These are phyloP conservation scores for Papilio xuthus DNA, from an alignment of 1,140 invertebrate genomes.

Conservation along the genomic window DNA sequence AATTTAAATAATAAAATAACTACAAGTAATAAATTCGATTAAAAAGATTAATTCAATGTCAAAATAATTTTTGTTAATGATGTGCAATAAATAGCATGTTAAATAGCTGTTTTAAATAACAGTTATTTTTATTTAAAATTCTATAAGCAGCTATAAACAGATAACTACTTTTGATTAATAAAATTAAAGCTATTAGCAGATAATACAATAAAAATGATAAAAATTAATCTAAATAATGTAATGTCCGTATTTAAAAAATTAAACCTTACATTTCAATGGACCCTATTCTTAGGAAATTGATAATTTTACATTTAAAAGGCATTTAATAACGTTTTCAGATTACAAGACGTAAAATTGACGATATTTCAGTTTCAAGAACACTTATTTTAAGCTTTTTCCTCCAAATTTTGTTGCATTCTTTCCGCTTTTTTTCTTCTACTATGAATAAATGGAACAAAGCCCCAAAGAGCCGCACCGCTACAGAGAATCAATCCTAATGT, in stretches of 20 bases:
- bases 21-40: constrained; percentile 1
- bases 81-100: neutral
- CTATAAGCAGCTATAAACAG: neutral
- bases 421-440: constrained; percentile 69
- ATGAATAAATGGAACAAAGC: constrained; percentile 86
- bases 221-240: neutral
- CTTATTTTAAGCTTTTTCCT: constrained; percentile 43
- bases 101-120: neutral
- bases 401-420: constrained; percentile 42
- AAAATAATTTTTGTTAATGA: neutral
- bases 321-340: neutral
- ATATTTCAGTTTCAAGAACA: neutral
- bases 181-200: neutral
- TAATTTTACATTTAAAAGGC: neutral
- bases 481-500: constrained; percentile 88
- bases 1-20: neutral
- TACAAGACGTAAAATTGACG: neutral
- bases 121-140: neutral
- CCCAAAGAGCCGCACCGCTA: constrained; percentile 88
- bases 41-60: neutral
- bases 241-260: constrained; percentile 8
- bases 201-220: neutral
- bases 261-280: constrained; percentile 8
- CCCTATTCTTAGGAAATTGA: constrained; percentile 11
- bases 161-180: neutral